A percentile compares a stretch with the other conserved stretches of the same genome.
Evolutionary conservation across 2,113 vertebrate species (phyloP).

Genomic region (Rhizomys pruinosus): DNA sequence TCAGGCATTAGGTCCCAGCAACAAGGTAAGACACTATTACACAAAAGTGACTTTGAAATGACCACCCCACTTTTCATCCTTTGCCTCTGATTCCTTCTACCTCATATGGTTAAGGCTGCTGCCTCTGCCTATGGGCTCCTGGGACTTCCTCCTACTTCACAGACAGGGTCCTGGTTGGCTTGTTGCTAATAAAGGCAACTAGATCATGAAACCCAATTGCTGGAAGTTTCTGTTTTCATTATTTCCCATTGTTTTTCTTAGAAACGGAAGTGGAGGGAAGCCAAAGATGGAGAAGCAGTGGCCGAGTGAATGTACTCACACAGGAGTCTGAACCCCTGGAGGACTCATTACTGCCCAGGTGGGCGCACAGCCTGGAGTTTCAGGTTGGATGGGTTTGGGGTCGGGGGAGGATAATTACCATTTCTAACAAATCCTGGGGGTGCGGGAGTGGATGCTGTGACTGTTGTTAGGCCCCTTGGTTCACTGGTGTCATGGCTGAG

Average conservation of each 20-base stretch:
- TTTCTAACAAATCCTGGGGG: constrained; percentile 63
- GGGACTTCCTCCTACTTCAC: too few species aligned
- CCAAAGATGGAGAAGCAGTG: not conserved
- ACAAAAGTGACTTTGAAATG: not conserved
- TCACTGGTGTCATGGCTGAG: not conserved
- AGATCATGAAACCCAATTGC: not conserved
- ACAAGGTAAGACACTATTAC: too few species aligned
- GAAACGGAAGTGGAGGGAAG: not conserved
- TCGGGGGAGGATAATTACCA: not conserved
- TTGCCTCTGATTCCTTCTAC: not conserved
- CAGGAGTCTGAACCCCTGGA: not conserved
- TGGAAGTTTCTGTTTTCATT: not conserved
- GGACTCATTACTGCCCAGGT: not conserved
- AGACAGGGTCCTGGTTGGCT: too few species aligned
- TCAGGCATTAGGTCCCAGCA: not conserved
- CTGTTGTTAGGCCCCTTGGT: not conserved
- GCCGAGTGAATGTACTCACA: not conserved
- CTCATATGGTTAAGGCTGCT: too few species aligned
- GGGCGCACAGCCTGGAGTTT: not conserved
- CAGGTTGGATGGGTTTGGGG: constrained; percentile 1
- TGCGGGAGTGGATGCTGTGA: not conserved
- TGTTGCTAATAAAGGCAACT: not conserved
- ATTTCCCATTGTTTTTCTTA: constrained; percentile 5
- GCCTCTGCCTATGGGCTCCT: too few species aligned
- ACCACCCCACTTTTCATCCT: not conserved